Base-by-base conservation (phyloP, 2,888 invertebrate species). In the Troilus luridus region DNA sequence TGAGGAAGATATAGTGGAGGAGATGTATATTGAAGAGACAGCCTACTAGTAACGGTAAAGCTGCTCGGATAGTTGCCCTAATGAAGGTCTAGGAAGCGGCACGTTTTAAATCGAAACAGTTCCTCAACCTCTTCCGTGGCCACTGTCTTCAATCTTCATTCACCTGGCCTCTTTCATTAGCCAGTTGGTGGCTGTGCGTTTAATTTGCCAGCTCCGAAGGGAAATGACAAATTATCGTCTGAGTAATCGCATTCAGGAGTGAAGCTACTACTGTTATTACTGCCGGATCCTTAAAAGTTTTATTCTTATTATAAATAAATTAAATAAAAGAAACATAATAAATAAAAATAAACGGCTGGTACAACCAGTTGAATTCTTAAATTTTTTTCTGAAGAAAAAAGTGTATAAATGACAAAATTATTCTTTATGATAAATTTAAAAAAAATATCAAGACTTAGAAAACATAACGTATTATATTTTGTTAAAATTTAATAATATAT, bases 71-170 rank as follows among this genome's bases (percentile, higher is more conserved):
- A 88, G 88, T 60, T 88, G 88, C 19, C 88, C 58, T 88, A 88
- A 88, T 88, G 88, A 88, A 88, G 60, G 88, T 59, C 88, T 62
- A 41, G 60, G 60, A 60, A 62, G 41, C 59, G 88, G 88, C 88
- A 88, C 88, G 88, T 88, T 88, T 88, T 88, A 88, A 88, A 88
- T 88, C 88, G 88, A 88, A 88, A 59, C 88, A 41, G 58, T n/a
- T 56, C 58, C 88, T 59, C 88, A 59, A 56, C 88, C 58, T 58
- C 58, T 58, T 60, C 59, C 27, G 88, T 60, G 56, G 27, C 60
- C 88, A 88, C 60, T 41, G 88, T 41, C 60, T 62, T 62, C 59
- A 59, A 60, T 62, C 59, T 88, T 88, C 88, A 88, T 59, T 88
- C 62, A 59, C 88, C 59, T 62, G 10, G 60, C 59, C 59, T 60